Evolutionary conservation across 37 sponge, comb jelly and placozoan genomes (phyloP).

Genomic region (Petrosia ficiformis): DNA sequence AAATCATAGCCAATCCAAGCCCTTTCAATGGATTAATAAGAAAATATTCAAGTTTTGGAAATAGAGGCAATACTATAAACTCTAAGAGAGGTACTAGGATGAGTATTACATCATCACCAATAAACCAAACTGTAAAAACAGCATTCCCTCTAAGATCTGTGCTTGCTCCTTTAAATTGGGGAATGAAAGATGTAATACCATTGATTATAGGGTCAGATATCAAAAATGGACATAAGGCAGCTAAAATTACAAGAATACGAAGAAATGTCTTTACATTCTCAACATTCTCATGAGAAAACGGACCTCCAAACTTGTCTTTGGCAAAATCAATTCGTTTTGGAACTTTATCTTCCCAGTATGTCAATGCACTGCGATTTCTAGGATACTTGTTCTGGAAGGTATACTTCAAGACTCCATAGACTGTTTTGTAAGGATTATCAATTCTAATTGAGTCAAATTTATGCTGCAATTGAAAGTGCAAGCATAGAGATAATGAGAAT

Average conservation of each 20-base stretch:
- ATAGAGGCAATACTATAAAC: background rate
- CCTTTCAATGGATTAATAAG: background rate
- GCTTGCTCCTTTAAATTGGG: background rate
- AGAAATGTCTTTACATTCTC: conserved; percentile 37
- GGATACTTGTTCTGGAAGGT: background rate
- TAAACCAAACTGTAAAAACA: background rate
- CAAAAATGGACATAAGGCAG: background rate
- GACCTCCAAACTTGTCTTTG: conserved; percentile 29
- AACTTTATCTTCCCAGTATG: conserved; percentile 21
- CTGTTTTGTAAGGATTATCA: conserved; percentile 12
- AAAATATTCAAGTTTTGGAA: conserved; percentile 7
- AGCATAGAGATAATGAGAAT: background rate
- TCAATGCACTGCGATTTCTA: conserved; percentile 10
- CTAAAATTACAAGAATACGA: conserved; percentile 6
- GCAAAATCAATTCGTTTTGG: conserved; percentile 28
- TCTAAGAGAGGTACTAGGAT: background rate
- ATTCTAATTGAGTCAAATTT: background rate
- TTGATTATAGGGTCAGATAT: conserved; percentile 1
- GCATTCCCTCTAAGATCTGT: background rate
- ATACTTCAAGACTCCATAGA: conserved; percentile 5
- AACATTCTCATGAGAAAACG: conserved; percentile 6
- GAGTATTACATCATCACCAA: background rate
- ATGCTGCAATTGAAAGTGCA: background rate
- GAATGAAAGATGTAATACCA: background rate
- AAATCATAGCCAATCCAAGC: conserved; percentile 2